These are phyloP conservation scores for Cryptoblepharus egeriae DNA, from an alignment of 2,797 vertebrate genomes.

Conservation along the genomic window DNA sequence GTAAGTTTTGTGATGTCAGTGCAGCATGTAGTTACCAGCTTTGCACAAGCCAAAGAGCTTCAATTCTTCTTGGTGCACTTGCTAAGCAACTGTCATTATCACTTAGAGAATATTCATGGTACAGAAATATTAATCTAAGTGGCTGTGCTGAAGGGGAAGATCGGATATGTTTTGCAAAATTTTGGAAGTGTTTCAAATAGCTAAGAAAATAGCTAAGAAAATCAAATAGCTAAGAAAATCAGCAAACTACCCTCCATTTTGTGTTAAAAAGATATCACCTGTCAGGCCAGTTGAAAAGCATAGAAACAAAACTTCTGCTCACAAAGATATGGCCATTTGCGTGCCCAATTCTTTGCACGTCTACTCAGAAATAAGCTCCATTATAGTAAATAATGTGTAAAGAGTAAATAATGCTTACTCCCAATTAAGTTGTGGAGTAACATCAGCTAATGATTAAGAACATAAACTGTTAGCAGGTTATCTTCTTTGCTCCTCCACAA, in stretches of 20 bases:
- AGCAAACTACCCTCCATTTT: not conserved
- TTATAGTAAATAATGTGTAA: too few relatives aligned
- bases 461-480: slow-evolving; percentile 6
- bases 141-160: not conserved
- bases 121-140: not conserved
- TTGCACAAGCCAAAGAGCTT: not conserved
- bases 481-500: not conserved
- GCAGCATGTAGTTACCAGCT: not conserved
- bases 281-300: slow-evolving; percentile 3
- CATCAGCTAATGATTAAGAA: too few relatives aligned
- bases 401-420: too few relatives aligned
- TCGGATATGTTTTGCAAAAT: not conserved
- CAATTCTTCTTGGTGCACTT: not conserved
- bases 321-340: not conserved
- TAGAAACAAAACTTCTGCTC: not conserved
- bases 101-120: not conserved
- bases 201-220: not conserved
- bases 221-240: not conserved
- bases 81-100: not conserved
- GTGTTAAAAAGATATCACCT: not conserved
- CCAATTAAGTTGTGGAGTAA: too few relatives aligned
- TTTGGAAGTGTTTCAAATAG: not conserved
- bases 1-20: not conserved
- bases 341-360: too few relatives aligned
- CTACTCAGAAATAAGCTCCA: too few relatives aligned